Evolutionary conservation across 2,888 invertebrate genomes (phyloP), one percentile per base, ranked within the genome.

Genomic region (Scrobipalpa costella): DNA sequence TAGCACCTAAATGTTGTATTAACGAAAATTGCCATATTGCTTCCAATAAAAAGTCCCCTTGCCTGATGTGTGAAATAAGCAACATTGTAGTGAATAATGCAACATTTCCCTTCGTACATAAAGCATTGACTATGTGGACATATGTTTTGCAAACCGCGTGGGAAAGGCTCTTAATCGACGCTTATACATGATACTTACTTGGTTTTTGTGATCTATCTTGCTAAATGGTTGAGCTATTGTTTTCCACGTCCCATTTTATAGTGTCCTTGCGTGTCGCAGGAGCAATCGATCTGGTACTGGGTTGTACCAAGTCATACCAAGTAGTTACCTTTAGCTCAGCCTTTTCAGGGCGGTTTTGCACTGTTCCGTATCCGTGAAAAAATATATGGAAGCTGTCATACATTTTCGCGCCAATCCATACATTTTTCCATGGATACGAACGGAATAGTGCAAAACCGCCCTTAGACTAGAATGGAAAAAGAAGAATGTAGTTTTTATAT

Each of bases 141-240:
- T 50, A 21, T 21, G 50, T 50, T 21, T 50, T 50, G 50, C 50
- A 33, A 33, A 34, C 33, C 27, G 15, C 34, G 55, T 55, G 55
- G 33, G 55, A 55, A 55, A 33, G 50, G 21, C 34, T 55, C 55
- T 55, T 55, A 15, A 50, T 21, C 17, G 21, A 9, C 50, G 15
- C 50, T 50, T 44, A 44, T n/a, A 15, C 44, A 44, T 27, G 5
- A 40, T 40, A 44, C n/a, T 3, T 44, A 44, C 44, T 1, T 5
- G 40, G 44, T 7, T 44, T 44, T 44, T 44, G 40, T 44, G 44
- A 13, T n/a, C 2, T 13, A 40, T 40, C 40, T 40, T 40, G 40
- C 40, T 40, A 40, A 40, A 6, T 40, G 40, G 2, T 11, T 40
- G 13, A 40, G 40, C 11, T 40, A 40, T 40, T 40, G 40, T 40